phyloP scores from a whole-genome alignment of 2,113 vertebrate species.

The Onychorhynchus coronatus region DNA sequence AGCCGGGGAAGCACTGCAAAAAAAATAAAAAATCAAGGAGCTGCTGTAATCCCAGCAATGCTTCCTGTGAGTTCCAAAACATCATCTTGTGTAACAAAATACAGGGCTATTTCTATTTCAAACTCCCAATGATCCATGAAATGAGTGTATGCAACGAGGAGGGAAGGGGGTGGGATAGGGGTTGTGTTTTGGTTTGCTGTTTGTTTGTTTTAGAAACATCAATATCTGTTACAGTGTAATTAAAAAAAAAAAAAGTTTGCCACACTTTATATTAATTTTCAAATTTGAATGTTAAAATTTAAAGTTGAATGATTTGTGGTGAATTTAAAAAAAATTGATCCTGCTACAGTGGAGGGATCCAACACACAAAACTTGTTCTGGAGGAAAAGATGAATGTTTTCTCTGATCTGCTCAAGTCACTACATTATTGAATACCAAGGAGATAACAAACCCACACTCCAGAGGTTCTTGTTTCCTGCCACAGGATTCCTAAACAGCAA shows the following conservation, averaged over 20 bases:
- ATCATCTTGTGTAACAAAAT: not conserved
- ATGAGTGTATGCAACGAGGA: not conserved
- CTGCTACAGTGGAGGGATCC: not conserved
- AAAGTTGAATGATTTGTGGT: not conserved
- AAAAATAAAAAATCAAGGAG: not conserved
- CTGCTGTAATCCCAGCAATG: not conserved
- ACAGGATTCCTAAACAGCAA: accelerated
- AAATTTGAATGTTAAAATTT: not conserved
- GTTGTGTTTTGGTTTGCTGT: not conserved
- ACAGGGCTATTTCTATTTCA: constrained; percentile 2
- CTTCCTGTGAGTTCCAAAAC: not conserved
- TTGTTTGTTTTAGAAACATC: not conserved
- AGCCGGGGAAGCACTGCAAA: not conserved
- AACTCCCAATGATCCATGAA: not conserved
- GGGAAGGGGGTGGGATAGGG: not conserved
- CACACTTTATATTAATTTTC: not conserved
- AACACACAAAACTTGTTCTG: not conserved
- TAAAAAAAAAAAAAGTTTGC: not conserved
- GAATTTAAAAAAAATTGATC: not conserved
- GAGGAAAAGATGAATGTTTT: not conserved
- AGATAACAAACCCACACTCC: not conserved
- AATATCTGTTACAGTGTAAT: not conserved
- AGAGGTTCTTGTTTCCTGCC: not conserved
- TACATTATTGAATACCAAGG: not conserved
- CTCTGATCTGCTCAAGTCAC: not conserved